These are phyloP conservation scores for Sparus aurata DNA, from an alignment of 2,797 vertebrate genomes.

Conservation along the genomic window DNA sequence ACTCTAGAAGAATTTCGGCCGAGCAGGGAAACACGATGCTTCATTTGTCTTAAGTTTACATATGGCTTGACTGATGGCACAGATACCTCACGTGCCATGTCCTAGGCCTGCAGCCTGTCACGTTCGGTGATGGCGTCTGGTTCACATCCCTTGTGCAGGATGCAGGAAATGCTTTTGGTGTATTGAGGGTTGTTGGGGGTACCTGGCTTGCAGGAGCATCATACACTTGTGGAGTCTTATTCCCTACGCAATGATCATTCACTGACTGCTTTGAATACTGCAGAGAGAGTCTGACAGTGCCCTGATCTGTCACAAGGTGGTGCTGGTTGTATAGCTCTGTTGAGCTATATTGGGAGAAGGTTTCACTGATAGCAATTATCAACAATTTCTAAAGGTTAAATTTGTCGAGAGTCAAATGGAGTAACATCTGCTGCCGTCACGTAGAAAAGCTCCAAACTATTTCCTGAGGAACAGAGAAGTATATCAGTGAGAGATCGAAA, in stretches of 20 bases:
- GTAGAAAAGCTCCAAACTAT: not conserved
- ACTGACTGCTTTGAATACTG: not conserved
- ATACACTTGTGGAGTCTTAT: not conserved
- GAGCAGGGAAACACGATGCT: not conserved
- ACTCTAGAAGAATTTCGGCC: too few relatives aligned
- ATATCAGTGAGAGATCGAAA: not conserved
- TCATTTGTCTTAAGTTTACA: not conserved
- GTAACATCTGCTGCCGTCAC: not conserved
- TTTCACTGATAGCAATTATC: not conserved
- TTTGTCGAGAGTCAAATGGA: not conserved
- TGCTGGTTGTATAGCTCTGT: slow-evolving; percentile 5
- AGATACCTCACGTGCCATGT: not conserved
- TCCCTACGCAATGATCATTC: not conserved
- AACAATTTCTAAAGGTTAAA: not conserved
- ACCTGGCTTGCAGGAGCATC: not conserved
- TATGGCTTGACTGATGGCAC: not conserved
- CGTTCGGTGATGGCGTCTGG: not conserved
- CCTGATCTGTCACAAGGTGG: slow-evolving; percentile 41
- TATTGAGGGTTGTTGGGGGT: not conserved
- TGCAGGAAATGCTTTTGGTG: not conserved
- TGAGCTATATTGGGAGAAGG: not conserved
- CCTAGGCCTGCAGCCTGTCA: not conserved
- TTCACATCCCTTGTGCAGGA: not conserved
- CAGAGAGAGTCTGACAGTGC: not conserved
- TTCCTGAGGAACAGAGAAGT: not conserved